phyloP scores from a whole-genome alignment of 2,888 invertebrate genomes.

The Drosophila leonis region DNA sequence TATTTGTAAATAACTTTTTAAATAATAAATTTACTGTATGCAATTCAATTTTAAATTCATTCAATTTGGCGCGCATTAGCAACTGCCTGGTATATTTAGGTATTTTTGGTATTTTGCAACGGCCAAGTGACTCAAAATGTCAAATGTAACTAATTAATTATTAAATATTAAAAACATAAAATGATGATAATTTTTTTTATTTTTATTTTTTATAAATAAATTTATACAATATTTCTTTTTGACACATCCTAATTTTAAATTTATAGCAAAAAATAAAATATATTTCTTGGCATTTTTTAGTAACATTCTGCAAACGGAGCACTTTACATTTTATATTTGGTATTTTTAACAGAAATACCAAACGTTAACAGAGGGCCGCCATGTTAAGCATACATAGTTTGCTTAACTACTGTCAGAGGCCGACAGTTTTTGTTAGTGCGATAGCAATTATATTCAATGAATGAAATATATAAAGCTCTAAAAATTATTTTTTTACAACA shows the following conservation, averaged over 20 bases:
- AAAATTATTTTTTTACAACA: background rate
- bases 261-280: no score
- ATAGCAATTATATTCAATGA: background rate
- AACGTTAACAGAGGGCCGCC: background rate
- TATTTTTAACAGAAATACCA: conserved; percentile 6
- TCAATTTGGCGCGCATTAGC: background rate
- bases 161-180: background rate
- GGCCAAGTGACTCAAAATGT: background rate
- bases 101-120: background rate
- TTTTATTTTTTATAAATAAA: no score
- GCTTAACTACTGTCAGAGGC: no score
- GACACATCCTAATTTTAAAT: no score
- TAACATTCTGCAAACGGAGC: background rate
- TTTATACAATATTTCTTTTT: no score
- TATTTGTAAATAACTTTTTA: conserved; percentile 15
- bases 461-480: background rate
- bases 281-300: background rate
- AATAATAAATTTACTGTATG: conserved; percentile 4
- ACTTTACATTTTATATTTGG: background rate
- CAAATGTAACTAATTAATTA: background rate
- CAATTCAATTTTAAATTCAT: background rate
- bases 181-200: no score
- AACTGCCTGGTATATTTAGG: background rate
- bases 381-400: background rate
- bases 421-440: background rate